Evolutionary conservation across 2,113 vertebrate species (phyloP), one percentile per base, ranked within the genome.

Genomic region (Sylvilagus bachmani): DNA sequence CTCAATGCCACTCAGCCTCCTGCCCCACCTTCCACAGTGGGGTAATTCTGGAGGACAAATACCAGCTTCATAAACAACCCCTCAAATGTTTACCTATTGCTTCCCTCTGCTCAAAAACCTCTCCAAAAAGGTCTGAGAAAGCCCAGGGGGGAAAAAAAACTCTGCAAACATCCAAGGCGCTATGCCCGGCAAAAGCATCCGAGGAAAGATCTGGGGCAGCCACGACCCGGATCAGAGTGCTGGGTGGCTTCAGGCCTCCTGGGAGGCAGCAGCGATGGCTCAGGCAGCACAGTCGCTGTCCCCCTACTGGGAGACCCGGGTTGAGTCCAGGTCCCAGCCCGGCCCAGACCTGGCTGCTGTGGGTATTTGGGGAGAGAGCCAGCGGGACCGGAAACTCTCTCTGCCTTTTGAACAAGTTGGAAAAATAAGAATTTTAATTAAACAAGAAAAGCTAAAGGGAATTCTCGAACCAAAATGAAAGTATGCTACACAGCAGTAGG

Each of bases 41-140:
- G 44, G 33, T 75, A 25, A 64, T 95, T 89, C 66, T 51, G 44
- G 66, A 78, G 93, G 73, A 74, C 51, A 92, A 85, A 79, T 38
- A 53, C 19, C 69, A 90, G 25, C 74, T 88, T 91, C 67, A 21
- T 11, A 86, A 64, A 33, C 71, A 87, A 29, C 36, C 75, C 44
- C 66, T 49, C 8, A 89, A 74, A 84, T 80, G 29, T 81, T 89
- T 86, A 31, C 36, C 25, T 69, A 19, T 55, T 62, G 70, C 58
- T 61, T 53, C 58, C 44, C 24, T 80, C 67, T 86, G 49, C 82
- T 33, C n/a, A 92, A 31, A 94, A 79, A 93, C 78, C 83, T 53
- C 27, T 83, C 86, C 29, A 31, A 33, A 90, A 94, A 58, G 12
- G 2, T 73, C 58, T 31, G 24, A 94, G 24, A 61, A 66, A 84